A percentile compares a stretch with the other conserved stretches of the same genome.
Conservation (phyloP, 2,113 vertebrate species). For the Eonycteris spelaea region DNA sequence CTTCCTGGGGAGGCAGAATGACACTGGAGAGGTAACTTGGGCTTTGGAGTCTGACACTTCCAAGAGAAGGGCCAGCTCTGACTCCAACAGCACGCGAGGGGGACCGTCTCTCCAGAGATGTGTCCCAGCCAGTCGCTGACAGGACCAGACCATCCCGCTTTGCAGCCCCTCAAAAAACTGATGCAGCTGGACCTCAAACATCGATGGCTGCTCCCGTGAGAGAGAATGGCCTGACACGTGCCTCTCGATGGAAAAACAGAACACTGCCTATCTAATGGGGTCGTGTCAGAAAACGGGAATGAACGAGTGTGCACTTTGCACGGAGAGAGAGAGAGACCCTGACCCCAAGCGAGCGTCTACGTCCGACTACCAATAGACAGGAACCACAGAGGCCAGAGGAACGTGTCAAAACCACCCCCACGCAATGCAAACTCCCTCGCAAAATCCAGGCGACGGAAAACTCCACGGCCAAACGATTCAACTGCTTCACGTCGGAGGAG, state of each 20-base stretch:
- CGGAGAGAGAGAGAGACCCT: background rate
- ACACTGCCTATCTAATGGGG: background rate
- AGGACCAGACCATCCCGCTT: background rate
- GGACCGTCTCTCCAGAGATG: background rate
- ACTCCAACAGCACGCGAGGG: background rate
- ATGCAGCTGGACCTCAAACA: too few species aligned
- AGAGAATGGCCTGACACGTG: background rate
- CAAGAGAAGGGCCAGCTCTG: background rate
- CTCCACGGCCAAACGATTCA: background rate
- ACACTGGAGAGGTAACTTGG: fast-evolving
- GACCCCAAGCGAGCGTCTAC: background rate
- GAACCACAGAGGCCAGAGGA: background rate
- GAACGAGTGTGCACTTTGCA: background rate
- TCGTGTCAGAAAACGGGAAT: background rate
- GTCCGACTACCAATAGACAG: background rate
- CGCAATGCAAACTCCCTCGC: background rate
- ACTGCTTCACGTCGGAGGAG: background rate
- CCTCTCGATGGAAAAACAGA: background rate
- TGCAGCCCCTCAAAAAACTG: background rate
- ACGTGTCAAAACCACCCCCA: background rate
- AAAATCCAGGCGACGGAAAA: background rate
- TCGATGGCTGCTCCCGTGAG: background rate
- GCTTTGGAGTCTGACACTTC: background rate
- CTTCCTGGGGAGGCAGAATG: background rate
- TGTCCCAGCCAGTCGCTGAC: background rate